Evolutionary conservation across 2,888 invertebrate genomes (phyloP).

Genomic region (Harpagoxenus sublaevis): DNA sequence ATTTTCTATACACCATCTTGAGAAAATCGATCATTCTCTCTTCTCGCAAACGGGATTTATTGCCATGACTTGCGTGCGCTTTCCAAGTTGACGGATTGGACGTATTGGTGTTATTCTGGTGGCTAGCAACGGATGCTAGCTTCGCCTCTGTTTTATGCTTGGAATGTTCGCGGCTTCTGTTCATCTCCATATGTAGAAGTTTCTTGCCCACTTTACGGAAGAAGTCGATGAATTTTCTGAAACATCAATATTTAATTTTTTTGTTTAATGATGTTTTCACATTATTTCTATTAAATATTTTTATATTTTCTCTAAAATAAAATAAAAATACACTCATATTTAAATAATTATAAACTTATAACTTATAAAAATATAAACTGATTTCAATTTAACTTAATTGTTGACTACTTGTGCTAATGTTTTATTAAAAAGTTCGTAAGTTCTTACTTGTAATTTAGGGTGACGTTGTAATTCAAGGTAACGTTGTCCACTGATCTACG

Average conservation of each 20-base stretch:
- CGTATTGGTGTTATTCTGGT: slow-evolving; percentile 55
- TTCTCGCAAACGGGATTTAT: slow-evolving; percentile 80
- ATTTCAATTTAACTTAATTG: not conserved
- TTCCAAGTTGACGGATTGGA: slow-evolving; percentile 64
- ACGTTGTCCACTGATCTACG: slow-evolving; percentile 87
- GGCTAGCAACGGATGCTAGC: slow-evolving; percentile 54
- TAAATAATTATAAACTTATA: not conserved
- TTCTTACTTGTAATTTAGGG: slow-evolving; percentile 67
- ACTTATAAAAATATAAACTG: not conserved
- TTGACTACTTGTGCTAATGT: not conserved
- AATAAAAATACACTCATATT: not conserved
- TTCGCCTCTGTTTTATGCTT: slow-evolving; percentile 67
- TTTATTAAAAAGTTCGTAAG: not conserved
- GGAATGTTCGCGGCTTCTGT: slow-evolving; percentile 78
- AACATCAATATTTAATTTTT: slow-evolving; percentile 66
- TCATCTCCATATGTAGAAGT: slow-evolving; percentile 82
- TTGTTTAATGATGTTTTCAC: not conserved
- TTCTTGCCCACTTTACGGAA: slow-evolving; percentile 84
- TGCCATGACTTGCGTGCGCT: slow-evolving; percentile 72
- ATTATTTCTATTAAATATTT: not conserved
- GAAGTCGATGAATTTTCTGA: slow-evolving; percentile 84
- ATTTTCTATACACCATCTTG: slow-evolving; percentile 82
- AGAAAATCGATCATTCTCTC: slow-evolving; percentile 85
- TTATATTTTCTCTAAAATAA: not conserved
- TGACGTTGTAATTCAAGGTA: slow-evolving; percentile 63